Evolutionary conservation across 92 coral and sea anemone species (phyloP).

Genomic region (Actinostola sp.): DNA sequence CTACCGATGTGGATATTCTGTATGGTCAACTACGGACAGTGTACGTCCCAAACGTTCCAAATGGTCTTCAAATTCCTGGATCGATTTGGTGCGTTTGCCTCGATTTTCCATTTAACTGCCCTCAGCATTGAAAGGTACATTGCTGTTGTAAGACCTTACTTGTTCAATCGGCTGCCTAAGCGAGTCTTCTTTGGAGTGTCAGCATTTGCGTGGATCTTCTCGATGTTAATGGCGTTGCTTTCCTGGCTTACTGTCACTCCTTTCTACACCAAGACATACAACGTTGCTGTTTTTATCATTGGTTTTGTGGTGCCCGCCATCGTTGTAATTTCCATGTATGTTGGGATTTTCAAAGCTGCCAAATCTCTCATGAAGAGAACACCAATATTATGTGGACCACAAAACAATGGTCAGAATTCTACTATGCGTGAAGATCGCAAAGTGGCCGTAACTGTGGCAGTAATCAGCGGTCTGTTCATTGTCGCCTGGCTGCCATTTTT

Average conservation of each 20-base stretch:
- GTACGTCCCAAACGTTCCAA: not conserved
- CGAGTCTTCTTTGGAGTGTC: conserved; percentile 37
- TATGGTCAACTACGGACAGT: conserved; percentile 36
- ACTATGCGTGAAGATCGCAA: conserved; percentile 53
- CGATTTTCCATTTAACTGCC: conserved; percentile 73
- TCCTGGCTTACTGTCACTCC: conserved; percentile 23
- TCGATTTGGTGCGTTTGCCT: conserved; percentile 72
- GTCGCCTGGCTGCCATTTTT: conserved; percentile 77
- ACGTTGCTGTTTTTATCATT: conserved; percentile 39
- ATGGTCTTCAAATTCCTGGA: conserved; percentile 55
- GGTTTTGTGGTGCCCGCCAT: conserved; percentile 59
- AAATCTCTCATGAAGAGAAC: conserved; percentile 48
- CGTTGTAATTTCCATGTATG: conserved; percentile 45
- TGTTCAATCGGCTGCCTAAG: conserved; percentile 35
- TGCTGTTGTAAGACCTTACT: conserved; percentile 62
- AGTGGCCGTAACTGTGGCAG: conserved; percentile 62
- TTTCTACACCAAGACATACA: conserved; percentile 9
- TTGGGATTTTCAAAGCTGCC: conserved; percentile 59
- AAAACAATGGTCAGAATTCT: conserved; percentile 22
- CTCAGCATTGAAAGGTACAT: conserved; percentile 65
- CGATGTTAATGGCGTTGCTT: conserved; percentile 46
- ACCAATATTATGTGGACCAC: conserved; percentile 2
- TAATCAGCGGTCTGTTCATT: conserved; percentile 64
- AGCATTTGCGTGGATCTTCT: conserved; percentile 50
- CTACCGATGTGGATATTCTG: conserved; percentile 65